These are phyloP conservation scores for Lepus americanus DNA, from an alignment of 2,113 vertebrate species.

Conservation along the genomic window DNA sequence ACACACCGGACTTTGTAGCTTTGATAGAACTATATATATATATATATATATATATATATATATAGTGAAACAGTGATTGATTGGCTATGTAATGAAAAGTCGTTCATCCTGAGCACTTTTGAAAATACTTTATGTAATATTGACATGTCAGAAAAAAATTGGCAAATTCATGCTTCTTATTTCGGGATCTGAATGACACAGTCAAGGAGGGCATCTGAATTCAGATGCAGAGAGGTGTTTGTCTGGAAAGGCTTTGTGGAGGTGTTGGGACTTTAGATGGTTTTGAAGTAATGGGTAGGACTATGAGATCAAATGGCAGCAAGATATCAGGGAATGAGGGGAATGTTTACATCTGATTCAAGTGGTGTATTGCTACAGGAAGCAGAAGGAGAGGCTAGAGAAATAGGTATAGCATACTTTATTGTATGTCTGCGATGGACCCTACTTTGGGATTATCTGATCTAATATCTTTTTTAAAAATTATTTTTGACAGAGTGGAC, in stretches of 20 bases:
- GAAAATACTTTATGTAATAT: background rate
- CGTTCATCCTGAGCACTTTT: background rate
- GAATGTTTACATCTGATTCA: rapidly evolving
- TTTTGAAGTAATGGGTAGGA: background rate
- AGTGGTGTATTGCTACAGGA: background rate
- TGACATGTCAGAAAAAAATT: background rate
- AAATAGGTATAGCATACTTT: background rate
- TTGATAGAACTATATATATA: background rate
- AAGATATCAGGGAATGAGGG: background rate
- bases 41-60: too few species aligned
- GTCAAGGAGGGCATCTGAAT: background rate
- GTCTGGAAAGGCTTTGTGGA: background rate
- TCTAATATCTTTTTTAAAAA: background rate
- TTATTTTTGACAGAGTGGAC: too few species aligned
- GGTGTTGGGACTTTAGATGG: too few species aligned
- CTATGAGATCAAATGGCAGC: background rate
- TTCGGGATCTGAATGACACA: background rate
- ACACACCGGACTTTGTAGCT: background rate
- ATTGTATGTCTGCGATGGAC: background rate
- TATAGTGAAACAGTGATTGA: background rate
- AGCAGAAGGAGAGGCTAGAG: background rate
- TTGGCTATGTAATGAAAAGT: background rate
- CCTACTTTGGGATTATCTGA: background rate
- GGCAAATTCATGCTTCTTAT: background rate
- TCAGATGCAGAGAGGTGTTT: background rate